Base-by-base conservation (phyloP, 2,888 invertebrate species). In the Steinernema carpocapsae region DNA sequence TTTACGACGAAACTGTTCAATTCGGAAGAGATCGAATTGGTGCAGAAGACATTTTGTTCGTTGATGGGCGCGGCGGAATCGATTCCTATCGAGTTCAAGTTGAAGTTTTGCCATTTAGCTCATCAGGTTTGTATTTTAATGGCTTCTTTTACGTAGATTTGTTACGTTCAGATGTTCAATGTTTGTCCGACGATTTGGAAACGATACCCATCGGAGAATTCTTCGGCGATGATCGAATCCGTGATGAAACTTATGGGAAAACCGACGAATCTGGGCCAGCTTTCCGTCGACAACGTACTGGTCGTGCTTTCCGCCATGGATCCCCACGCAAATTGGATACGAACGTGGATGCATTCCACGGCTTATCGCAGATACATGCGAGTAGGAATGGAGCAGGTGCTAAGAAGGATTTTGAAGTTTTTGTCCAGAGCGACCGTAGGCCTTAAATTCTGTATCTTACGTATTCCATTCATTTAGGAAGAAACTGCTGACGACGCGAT, bases 141-240 rank as follows among this genome's bases (percentile, higher is more conserved):
- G 26, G 2, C 14, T 17, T 17, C 22, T 4, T 29, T 17, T 10
- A 29, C 6, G 2, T 1, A 32, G 6, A 17, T 17, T 3, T 26
- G 17, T 14, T 26, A 1, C 7, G 10, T 64, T 32, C 26, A 64
- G 64, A 64, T 64, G 64, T 32, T 64, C 64, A 64, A 32, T 14
- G 64, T 64, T 10, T 64, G 64, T 32, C 64, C 64, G 32, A 64
- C 64, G 17, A 17, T 64, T 29, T 64, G 64, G 64, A 64, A 64
- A 37, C 22, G 64, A 64, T 64, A 32, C 32, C 64, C 64, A 1
- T 32, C 64, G 29, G 29, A 64, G 32, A 22, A 64, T 26, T 17
- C n/a, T 6, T 22, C 64, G 10, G 6, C 32, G 2, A 64, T 64
- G 64, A 64, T 64, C 37, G 64, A 64, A 12, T 29, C 64, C 6